phyloP scores from a whole-genome alignment of 2,888 invertebrate species.

The Malthinus seriepunctatus region DNA sequence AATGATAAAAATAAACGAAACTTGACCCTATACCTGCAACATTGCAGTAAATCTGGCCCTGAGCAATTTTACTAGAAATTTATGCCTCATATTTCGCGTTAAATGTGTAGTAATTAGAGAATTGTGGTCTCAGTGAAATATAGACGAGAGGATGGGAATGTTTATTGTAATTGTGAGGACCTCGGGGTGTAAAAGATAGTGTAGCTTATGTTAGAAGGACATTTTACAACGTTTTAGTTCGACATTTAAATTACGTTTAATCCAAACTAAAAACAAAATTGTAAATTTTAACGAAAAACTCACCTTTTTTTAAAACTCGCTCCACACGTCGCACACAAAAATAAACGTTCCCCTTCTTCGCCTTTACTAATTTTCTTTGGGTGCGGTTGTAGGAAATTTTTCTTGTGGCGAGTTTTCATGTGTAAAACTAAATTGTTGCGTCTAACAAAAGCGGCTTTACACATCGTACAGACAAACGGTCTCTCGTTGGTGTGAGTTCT shows the following conservation, averaged over 20 bases:
- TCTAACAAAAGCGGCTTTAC: constrained; percentile 67
- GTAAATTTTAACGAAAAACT: constrained; percentile 39
- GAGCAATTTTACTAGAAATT: constrained; percentile 53
- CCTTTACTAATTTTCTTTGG: constrained; percentile 22
- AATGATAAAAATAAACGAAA: constrained; percentile 26
- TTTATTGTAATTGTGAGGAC: constrained; percentile 46
- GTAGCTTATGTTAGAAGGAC: constrained; percentile 23
- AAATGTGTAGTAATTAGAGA: constrained; percentile 57
- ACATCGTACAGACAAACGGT: constrained; percentile 68
- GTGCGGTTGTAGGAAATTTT: constrained; percentile 25
- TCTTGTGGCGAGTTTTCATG: constrained; percentile 58
- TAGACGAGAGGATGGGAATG: constrained; percentile 47
- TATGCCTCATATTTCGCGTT: constrained; percentile 56
- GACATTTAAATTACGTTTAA: constrained; percentile 20
- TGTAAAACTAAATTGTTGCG: constrained; percentile 69
- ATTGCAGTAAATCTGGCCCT: constrained; percentile 45
- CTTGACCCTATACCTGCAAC: constrained; percentile 23
- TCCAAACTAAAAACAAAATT: not conserved
- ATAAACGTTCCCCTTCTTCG: constrained; percentile 38
- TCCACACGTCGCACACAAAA: constrained; percentile 56
- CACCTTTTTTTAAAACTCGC: constrained; percentile 57
- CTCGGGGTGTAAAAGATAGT: constrained; percentile 39
- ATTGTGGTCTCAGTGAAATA: constrained; percentile 55
- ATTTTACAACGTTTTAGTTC: constrained; percentile 12
- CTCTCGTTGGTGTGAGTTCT: constrained; percentile 75